Evolutionary conservation across 92 coral and sea anemone genomes (phyloP).

Genomic region (Porites divaricata): DNA sequence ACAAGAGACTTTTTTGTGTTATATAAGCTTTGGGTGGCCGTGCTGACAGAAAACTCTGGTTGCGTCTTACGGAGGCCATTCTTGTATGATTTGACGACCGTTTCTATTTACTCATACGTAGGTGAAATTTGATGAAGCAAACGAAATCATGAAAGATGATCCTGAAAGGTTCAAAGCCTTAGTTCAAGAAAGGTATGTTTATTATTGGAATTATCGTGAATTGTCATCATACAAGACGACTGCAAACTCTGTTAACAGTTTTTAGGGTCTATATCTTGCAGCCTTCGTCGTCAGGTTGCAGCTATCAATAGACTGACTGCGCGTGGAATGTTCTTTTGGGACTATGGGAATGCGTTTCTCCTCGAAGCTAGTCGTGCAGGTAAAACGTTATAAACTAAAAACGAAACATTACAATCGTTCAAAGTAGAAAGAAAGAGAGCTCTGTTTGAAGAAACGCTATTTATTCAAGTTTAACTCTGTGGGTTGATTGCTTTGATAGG

Average conservation of each 20-base stretch:
- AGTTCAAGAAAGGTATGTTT: conserved; percentile 86
- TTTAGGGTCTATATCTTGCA: background rate
- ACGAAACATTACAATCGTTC: too few relatives aligned
- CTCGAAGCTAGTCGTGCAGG: conserved; percentile 97
- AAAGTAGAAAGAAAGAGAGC: too few relatives aligned
- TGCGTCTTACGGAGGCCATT: too few relatives aligned
- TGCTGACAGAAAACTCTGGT: too few relatives aligned
- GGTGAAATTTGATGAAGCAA: conserved; percentile 92
- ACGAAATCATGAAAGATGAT: conserved; percentile 85
- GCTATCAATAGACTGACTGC: conserved; percentile 84
- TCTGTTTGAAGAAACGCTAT: too few relatives aligned
- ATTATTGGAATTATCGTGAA: background rate
- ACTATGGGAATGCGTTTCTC: conserved; percentile 97
- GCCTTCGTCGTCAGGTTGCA: conserved; percentile 88
- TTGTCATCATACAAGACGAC: background rate
- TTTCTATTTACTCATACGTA: conserved; percentile 5
- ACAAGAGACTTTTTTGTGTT: too few relatives aligned
- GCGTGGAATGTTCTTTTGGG: conserved; percentile 97
- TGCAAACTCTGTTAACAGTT: background rate
- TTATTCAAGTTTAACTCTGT: too few relatives aligned
- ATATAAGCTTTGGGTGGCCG: too few relatives aligned
- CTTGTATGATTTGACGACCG: too few relatives aligned
- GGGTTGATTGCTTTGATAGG: too few relatives aligned
- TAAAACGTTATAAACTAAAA: background rate
- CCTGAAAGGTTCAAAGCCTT: conserved; percentile 82